Evolutionary conservation across 2,888 invertebrate genomes (phyloP).

Genomic region (Drosophila testacea): DNA sequence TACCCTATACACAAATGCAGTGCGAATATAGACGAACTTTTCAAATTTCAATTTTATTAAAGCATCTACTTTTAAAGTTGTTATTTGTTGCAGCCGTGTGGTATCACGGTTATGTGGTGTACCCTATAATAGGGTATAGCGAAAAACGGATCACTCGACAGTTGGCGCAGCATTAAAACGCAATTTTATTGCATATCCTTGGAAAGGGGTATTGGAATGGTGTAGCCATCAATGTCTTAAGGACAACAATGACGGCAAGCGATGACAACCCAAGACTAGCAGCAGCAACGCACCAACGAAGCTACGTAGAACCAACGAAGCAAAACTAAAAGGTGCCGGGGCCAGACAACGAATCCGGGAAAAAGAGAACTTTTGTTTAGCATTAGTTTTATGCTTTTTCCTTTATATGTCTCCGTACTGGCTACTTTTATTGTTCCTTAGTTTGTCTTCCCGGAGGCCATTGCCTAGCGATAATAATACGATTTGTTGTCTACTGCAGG

Average conservation of each 20-base stretch:
- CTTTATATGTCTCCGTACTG: slow-evolving; percentile 49
- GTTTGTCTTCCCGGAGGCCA: slow-evolving; percentile 45
- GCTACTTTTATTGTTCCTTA: slow-evolving; percentile 63
- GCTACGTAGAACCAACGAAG: slow-evolving; percentile 35
- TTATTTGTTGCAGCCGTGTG: neutral
- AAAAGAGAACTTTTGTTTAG: slow-evolving; percentile 46
- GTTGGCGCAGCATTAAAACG: slow-evolving; percentile 72
- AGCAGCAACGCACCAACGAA: slow-evolving; percentile 16
- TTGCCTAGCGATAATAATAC: slow-evolving; percentile 65
- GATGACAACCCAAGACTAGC: slow-evolving; percentile 43
- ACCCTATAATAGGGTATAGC: slow-evolving; percentile 16
- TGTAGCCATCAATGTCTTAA: slow-evolving; percentile 67
- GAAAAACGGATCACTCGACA: slow-evolving; percentile 43
- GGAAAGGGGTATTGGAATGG: slow-evolving; percentile 40
- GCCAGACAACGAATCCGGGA: slow-evolving; percentile 17
- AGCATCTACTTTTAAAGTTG: neutral
- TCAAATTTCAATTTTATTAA: neutral
- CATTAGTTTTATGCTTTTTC: slow-evolving; percentile 69
- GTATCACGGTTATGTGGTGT: neutral
- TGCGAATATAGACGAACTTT: neutral
- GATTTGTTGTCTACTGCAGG: slow-evolving; percentile 74
- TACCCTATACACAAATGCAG: neutral
- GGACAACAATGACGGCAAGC: slow-evolving; percentile 57
- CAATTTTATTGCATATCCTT: slow-evolving; percentile 77
- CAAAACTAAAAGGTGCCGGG: slow-evolving; percentile 32